Percentiles rank a stretch among this genome's conserved stretches.
Conservation (phyloP, 2,113 vertebrate genomes). For the Salminus brasiliensis region DNA sequence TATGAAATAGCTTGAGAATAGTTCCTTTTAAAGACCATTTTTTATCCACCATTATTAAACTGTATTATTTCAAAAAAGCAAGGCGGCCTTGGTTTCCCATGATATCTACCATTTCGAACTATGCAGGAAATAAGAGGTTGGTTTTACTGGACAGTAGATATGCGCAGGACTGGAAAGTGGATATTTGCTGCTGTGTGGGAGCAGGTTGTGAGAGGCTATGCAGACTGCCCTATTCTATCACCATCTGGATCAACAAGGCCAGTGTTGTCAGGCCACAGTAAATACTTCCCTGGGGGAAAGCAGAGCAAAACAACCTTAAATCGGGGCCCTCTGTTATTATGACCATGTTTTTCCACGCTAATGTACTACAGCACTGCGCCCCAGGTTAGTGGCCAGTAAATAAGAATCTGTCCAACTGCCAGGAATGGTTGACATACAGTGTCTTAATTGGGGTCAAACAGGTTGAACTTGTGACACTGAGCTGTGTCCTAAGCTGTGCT, state of each 20-base stretch:
- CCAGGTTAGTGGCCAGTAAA: conserved; percentile 6
- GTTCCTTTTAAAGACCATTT: no score
- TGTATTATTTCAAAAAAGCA: no score
- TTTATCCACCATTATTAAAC: no score
- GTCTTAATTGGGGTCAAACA: background rate
- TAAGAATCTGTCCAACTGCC: background rate
- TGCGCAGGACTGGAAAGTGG: background rate
- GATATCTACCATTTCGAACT: no score
- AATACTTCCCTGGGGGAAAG: conserved; percentile 38
- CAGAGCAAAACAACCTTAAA: conserved; percentile 26
- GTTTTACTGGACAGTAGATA: background rate
- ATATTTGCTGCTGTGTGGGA: background rate
- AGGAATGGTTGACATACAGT: background rate
- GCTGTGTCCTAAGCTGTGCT: no score
- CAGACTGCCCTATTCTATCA: conserved; percentile 42
- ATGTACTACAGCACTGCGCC: background rate
- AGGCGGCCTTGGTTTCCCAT: no score
- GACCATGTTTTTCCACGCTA: conserved; percentile 11
- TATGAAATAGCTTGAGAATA: no score
- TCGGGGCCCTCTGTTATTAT: conserved; percentile 27
- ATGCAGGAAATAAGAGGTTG: background rate
- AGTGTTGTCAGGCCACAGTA: conserved; percentile 40
- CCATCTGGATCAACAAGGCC: conserved; percentile 54
- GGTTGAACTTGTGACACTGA: no score
- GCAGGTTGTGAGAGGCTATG: conserved; percentile 26